Percentiles rank a stretch among this genome's conserved stretches.
Evolutionary conservation across 2,888 invertebrate genomes (phyloP).

Genomic region (Pyrochroa serraticornis): DNA sequence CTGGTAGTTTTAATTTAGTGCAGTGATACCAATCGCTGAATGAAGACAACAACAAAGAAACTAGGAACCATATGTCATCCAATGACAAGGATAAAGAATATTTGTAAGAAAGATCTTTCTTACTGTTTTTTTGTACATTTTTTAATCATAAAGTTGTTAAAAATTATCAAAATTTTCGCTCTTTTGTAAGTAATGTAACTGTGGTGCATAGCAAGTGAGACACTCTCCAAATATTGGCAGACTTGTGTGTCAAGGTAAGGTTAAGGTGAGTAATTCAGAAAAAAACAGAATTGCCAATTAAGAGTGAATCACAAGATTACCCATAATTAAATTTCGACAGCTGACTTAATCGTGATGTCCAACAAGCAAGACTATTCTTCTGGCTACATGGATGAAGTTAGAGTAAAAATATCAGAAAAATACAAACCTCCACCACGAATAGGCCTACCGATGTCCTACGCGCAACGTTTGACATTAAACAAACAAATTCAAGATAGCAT

Average conservation of each 20-base stretch:
- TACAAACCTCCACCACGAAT: constrained; percentile 81
- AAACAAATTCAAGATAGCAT: constrained; percentile 62
- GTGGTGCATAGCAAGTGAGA: background rate
- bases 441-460: constrained; percentile 64
- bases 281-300: constrained; percentile 16
- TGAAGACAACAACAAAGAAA: background rate
- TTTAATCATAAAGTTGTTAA: background rate
- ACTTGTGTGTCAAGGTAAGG: constrained; percentile 19
- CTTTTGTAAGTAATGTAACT: constrained; percentile 4
- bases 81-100: constrained; percentile 24
- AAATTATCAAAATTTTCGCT: background rate
- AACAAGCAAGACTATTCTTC: constrained; percentile 19
- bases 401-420: constrained; percentile 87
- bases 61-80: constrained; percentile 23
- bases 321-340: constrained; percentile 3
- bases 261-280: constrained; percentile 31
- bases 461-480: constrained; percentile 62
- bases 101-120: constrained; percentile 17
- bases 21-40: background rate
- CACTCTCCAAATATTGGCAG: background rate
- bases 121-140: background rate
- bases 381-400: constrained; percentile 81
- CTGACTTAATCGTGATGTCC: constrained; percentile 2
- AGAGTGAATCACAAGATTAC: constrained; percentile 9
- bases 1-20: constrained; percentile 2